A percentile compares a stretch with the other conserved stretches of the same genome.
Conservation (phyloP, 2,888 invertebrate species). For the Tiphia femorata region DNA sequence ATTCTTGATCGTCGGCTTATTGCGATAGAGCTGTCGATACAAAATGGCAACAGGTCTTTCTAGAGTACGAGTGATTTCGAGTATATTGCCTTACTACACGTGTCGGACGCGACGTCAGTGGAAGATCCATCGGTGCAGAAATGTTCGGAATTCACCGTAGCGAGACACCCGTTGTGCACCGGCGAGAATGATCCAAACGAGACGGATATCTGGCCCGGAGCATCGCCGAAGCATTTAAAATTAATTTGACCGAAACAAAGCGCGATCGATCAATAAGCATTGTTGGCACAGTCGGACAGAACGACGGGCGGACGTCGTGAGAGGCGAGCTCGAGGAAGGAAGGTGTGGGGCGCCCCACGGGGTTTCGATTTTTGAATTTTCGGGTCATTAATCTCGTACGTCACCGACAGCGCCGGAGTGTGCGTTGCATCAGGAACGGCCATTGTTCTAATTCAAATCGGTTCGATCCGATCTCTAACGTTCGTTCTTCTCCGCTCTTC, state of each 20-base stretch:
- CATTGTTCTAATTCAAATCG: slow-evolving; percentile 61
- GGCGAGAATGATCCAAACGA: slow-evolving; percentile 42
- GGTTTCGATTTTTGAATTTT: slow-evolving; percentile 59
- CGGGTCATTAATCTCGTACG: slow-evolving; percentile 58
- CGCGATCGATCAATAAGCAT: slow-evolving; percentile 55
- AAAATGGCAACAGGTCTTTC: too few relatives aligned
- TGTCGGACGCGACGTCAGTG: too few relatives aligned
- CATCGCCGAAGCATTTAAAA: slow-evolving; percentile 50
- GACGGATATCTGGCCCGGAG: slow-evolving; percentile 36
- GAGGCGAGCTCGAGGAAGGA: slow-evolving; percentile 14
- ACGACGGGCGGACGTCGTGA: slow-evolving; percentile 23
- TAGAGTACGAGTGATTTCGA: too few relatives aligned
- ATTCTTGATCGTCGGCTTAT: too few relatives aligned
- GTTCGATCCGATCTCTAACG: slow-evolving; percentile 48
- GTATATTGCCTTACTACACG: too few relatives aligned
- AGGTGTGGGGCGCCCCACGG: slow-evolving; percentile 55
- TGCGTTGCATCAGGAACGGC: slow-evolving; percentile 42
- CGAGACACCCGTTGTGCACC: slow-evolving; percentile 39
- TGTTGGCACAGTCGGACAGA: slow-evolving; percentile 47
- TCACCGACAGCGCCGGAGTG: slow-evolving; percentile 48
- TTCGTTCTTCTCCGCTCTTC: slow-evolving; percentile 17
- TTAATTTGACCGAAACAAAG: slow-evolving; percentile 55
- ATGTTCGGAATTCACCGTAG: slow-evolving; percentile 19
- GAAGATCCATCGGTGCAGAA: not conserved
- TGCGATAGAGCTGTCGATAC: too few relatives aligned